Conservation (phyloP, 1,140 invertebrate genomes). For the Calephelis virginiensis region DNA sequence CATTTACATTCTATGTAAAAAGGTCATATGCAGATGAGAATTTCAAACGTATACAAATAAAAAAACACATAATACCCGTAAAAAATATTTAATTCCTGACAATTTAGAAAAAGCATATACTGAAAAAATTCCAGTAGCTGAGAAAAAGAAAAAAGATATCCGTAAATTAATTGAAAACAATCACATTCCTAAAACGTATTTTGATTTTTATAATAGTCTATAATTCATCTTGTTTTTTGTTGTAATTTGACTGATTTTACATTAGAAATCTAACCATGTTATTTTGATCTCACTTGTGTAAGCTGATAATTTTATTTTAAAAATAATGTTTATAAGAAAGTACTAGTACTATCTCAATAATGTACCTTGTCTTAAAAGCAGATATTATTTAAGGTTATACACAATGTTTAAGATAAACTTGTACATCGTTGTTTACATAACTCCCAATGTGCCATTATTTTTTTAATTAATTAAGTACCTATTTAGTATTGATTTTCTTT, state of each 20-base stretch:
- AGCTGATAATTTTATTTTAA: too few relatives aligned
- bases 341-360: too few relatives aligned
- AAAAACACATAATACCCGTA: slow-evolving; percentile 1
- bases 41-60: not conserved
- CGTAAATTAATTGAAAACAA: slow-evolving; percentile 2
- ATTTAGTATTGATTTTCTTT: not conserved
- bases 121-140: slow-evolving; percentile 1
- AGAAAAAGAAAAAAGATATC: not conserved
- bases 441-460: too few relatives aligned
- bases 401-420: too few relatives aligned
- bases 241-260: not conserved
- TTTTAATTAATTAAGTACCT: not conserved
- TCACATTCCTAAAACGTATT: not conserved
- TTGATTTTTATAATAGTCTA: slow-evolving; percentile 4
- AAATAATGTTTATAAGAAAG: too few relatives aligned
- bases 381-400: too few relatives aligned
- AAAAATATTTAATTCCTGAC: not conserved
- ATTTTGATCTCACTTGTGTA: too few relatives aligned
- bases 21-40: not conserved
- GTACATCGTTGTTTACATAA: too few relatives aligned
- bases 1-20: slow-evolving; percentile 4
- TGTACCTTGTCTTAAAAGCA: too few relatives aligned
- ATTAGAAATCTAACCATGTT: too few relatives aligned
- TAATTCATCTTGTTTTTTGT: not conserved
- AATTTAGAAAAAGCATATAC: slow-evolving; percentile 1